These are phyloP conservation scores for Elegia similella DNA, from an alignment of 2,888 invertebrate genomes.

Conservation along the genomic window DNA sequence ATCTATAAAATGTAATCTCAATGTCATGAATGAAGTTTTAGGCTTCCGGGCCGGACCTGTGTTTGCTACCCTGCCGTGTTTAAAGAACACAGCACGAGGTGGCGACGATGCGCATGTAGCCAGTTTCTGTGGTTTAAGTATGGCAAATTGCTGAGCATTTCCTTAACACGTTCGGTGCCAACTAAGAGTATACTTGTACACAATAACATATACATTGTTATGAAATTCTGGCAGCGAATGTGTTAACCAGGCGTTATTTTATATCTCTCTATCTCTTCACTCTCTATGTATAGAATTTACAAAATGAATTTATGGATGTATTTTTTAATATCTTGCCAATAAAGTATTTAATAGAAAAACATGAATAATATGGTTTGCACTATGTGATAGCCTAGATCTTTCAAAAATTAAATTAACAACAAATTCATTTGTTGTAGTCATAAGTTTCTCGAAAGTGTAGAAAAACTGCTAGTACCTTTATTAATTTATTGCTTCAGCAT, in stretches of 20 bases:
- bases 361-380: slow-evolving; percentile 60
- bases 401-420: slow-evolving; percentile 46
- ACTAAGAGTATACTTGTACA: too few relatives aligned
- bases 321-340: slow-evolving; percentile 76
- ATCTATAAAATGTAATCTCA: slow-evolving; percentile 73
- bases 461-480: slow-evolving; percentile 51
- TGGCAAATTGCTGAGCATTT: slow-evolving; percentile 67
- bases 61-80: slow-evolving; percentile 67
- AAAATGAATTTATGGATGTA: slow-evolving; percentile 61
- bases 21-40: slow-evolving; percentile 57
- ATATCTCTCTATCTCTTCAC: slow-evolving; percentile 71
- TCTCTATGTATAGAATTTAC: slow-evolving; percentile 66
- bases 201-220: too few relatives aligned
- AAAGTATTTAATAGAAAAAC: slow-evolving; percentile 68
- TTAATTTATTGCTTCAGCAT: slow-evolving; percentile 51
- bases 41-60: background rate
- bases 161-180: too few relatives aligned
- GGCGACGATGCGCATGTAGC: slow-evolving; percentile 40
- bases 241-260: slow-evolving; percentile 47
- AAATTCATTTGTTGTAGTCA: slow-evolving; percentile 25
- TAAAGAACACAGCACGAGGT: slow-evolving; percentile 69
- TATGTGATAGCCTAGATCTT: slow-evolving; percentile 78
- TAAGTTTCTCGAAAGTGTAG: slow-evolving; percentile 52
- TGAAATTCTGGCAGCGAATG: too few relatives aligned
- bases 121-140: slow-evolving; percentile 73